Base-by-base conservation (phyloP, 2,888 invertebrate species). In the Agonopterix arenella region DNA sequence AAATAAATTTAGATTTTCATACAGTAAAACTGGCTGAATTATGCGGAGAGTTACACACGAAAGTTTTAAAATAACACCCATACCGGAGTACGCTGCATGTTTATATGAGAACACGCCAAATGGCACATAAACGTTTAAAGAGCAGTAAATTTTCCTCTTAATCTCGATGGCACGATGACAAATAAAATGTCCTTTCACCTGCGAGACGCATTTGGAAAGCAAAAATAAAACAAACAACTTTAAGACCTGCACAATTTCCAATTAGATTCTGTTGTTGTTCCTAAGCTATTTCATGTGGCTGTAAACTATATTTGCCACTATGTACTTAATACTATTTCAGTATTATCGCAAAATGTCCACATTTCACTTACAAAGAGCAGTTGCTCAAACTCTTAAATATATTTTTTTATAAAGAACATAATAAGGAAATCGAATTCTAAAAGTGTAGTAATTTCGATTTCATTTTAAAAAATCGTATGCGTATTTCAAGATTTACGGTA, bases 111-210 rank as follows among this genome's bases (percentile, higher is more conserved):
- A 68, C 73, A 69, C 62, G 80, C 79, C 77, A 83, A 85, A 83
- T 73, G 74, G 66, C 73, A 70, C 66, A 74, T 79, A 74, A 83
- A 82, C 77, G 68, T 72, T 83, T 80, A 76, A 80, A 79, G 63
- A 67, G 70, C 65, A 65, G 72, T 84, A 83, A 77, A 80, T 80
- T 76, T 62, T 71, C 61, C 61, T 65, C 66, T 75, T 73, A 76
- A 79, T 76, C 66, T 71, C 58, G 61, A 64, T 68, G 69, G 59
- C 70, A 64, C 60, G 73, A 71, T 73, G 76, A 77, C 73, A 79
- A 73, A 73, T 75, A 74, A 82, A 80, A 76, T 60, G 70, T 78
- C 75, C 78, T 80, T 82, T 82, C 78, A 81, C 79, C 75, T 72
- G 74, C 57, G 59, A 61, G 59, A 68, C 57, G 64, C 58, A 71